Base-by-base conservation (phyloP, 2,888 invertebrate genomes). In the Andrena dorsata region DNA sequence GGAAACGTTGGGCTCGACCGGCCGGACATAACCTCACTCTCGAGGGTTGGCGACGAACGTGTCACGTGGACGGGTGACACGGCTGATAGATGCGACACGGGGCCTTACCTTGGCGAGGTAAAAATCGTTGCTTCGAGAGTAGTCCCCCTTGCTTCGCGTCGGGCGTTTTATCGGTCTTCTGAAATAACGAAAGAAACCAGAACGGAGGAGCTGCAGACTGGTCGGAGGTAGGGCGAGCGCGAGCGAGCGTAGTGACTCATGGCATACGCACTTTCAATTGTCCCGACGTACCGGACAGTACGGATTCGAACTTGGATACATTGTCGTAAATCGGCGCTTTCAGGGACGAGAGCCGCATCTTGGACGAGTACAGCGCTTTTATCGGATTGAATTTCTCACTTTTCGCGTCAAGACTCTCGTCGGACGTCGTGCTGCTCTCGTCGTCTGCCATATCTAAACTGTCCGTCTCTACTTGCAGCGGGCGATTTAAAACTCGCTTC, bases 301-400 rank as follows among this genome's bases (percentile, higher is more conserved):
- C 92, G 5, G 94, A 93, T 79, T 95, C 95, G 90, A 95, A 97
- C 88, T 95, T 96, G 1, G 95, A 94, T 72, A 97, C 83, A 92
- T 97, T 97, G 92, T 97, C 97, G 89, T 95, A 96, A 73, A 94
- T 86, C 30, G 95, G 95, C 0, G 97, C 96, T 78, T 95, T 94
- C 23, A 95, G 91, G 3, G 95, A 94, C 0, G 96, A 96, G 20
- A 96, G 88, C 75, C 94, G 94, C 0, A 95, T 90, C 87, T 95
- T 95, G 0, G 94, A 86, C 0, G 96, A 95, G 87, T 96, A 96
- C 16, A 98, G 93, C 0, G 96, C 97, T 91, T 96, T 96, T 2
- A 97, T 53, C 0, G 97, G 96, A 94, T 97, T 95, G 88, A 97
- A 98, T 66, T 94, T 91, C 7, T 94, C 94, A 91, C 95, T 96